Percentiles rank a stretch among this genome's conserved stretches.
These are phyloP conservation scores for Neodiprion pinetum DNA, from an alignment of 1,140 invertebrate species.

Conservation along the genomic window DNA sequence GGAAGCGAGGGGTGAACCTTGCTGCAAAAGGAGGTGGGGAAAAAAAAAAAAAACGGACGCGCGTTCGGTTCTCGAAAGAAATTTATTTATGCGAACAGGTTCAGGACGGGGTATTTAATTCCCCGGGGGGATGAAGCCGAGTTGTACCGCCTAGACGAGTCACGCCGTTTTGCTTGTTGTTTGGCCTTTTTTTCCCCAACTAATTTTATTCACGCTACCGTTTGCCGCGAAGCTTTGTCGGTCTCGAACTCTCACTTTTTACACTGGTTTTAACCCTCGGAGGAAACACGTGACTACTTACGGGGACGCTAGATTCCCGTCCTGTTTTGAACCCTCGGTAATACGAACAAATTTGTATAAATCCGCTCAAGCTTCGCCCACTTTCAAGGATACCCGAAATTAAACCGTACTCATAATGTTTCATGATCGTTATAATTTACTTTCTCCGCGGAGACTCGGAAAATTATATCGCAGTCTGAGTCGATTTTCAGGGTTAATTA, in stretches of 20 bases:
- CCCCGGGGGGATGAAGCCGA: background rate
- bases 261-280: background rate
- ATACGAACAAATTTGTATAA: background rate
- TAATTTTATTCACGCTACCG: background rate
- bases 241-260: background rate
- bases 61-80: background rate
- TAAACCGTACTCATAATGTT: background rate
- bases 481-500: no score
- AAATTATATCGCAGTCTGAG: no score
- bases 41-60: no score
- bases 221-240: background rate
- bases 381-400: background rate
- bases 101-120: background rate
- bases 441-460: no score
- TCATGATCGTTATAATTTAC: no score
- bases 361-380: background rate
- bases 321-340: background rate
- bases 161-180: no score
- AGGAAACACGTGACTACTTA: constrained; percentile 1
- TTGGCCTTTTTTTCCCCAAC: background rate
- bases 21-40: no score
- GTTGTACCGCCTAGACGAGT: background rate
- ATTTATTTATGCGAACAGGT: constrained; percentile 1
- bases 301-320: background rate
- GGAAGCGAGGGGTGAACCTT: no score